A percentile compares a stretch with the other conserved stretches of the same genome.
These are phyloP conservation scores for Nudaria mundana DNA, from an alignment of 2,888 invertebrate species.

Conservation along the genomic window DNA sequence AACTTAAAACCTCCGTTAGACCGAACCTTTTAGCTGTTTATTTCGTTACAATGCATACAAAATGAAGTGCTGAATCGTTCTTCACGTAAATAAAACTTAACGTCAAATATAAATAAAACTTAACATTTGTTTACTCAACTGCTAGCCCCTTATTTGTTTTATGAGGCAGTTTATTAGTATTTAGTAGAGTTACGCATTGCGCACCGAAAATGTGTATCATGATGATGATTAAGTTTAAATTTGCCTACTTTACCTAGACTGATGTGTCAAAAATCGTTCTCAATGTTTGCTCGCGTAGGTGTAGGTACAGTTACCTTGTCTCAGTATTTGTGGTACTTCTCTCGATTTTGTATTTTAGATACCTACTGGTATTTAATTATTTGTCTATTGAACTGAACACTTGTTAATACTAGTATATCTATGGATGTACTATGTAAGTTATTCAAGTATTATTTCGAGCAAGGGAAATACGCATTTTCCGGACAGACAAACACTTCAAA, in stretches of 20 bases:
- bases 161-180: conserved; percentile 40
- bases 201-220: background rate
- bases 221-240: background rate
- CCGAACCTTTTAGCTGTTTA: conserved; percentile 1
- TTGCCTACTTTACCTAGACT: background rate
- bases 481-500: no score
- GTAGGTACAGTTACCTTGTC: no score
- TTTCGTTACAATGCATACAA: conserved; percentile 18
- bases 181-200: conserved; percentile 15
- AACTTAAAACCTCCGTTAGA: conserved; percentile 7
- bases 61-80: conserved; percentile 14
- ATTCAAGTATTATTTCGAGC: no score
- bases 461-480: no score
- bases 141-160: conserved; percentile 29
- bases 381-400: no score
- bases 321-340: no score
- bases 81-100: conserved; percentile 19
- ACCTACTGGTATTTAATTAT: no score
- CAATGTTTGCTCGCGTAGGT: no score
- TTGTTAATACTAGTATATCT: no score
- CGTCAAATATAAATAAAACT: conserved; percentile 30
- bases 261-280: no score
- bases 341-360: no score
- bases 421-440: no score
- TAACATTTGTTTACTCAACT: conserved; percentile 35